Evolutionary conservation across 2,113 vertebrate species (phyloP).

Genomic region (Eubucco bourcierii): DNA sequence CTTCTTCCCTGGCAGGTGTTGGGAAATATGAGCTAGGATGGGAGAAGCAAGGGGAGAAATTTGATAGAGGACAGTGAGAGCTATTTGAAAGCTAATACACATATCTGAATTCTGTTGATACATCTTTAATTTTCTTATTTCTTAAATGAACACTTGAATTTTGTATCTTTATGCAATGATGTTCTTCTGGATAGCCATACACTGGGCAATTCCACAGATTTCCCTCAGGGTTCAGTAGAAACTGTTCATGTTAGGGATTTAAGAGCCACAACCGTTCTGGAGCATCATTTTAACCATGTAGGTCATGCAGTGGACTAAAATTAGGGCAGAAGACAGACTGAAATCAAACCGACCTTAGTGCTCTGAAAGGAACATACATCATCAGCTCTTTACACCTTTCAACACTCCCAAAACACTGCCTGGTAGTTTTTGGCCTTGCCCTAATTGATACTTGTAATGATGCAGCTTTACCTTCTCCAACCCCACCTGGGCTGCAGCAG

Average conservation of each 20-base stretch:
- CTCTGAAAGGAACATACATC: neutral
- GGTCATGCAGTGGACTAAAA: neutral
- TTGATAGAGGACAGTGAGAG: neutral
- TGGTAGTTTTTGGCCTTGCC: neutral
- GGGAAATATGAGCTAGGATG: neutral
- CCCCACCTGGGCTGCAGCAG: neutral
- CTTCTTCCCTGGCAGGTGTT: neutral
- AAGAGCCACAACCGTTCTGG: neutral
- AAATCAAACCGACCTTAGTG: neutral
- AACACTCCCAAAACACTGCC: neutral
- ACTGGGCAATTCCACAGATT: neutral
- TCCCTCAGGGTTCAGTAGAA: neutral
- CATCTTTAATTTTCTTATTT: neutral
- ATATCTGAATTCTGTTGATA: neutral
- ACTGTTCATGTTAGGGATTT: neutral
- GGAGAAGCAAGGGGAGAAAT: neutral
- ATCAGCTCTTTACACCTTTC: neutral
- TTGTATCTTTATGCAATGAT: neutral
- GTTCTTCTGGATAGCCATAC: neutral
- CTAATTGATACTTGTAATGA: neutral
- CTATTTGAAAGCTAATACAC: neutral
- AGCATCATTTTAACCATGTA: neutral
- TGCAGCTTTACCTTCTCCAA: neutral
- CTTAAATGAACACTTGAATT: neutral
- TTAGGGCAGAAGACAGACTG: neutral